Conservation (phyloP, 2,797 vertebrate species). For the Syndactyla subalaris region DNA sequence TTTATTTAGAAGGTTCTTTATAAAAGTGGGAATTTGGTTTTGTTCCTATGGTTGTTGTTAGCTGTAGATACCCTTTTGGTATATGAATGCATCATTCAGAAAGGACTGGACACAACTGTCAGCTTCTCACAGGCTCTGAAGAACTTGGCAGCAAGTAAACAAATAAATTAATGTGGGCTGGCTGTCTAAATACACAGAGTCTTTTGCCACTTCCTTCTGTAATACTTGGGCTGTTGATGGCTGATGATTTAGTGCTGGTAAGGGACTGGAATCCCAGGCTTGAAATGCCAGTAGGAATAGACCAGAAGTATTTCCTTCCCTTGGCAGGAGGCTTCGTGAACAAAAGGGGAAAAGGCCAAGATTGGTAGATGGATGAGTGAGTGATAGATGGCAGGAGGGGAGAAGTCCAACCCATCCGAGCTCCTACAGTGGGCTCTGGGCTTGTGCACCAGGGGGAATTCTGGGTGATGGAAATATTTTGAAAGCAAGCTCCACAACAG, state of each 20-base stretch:
- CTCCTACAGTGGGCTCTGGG: background rate
- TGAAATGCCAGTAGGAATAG: background rate
- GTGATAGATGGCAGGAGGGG: background rate
- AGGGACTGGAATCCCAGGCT: background rate
- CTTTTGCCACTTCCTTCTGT: background rate
- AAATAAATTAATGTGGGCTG: background rate
- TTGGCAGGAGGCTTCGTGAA: background rate
- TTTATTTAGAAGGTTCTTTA: background rate
- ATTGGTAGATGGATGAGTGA: background rate
- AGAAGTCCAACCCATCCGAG: background rate
- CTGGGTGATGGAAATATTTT: background rate
- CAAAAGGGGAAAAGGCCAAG: background rate
- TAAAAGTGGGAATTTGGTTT: background rate
- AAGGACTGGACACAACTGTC: background rate
- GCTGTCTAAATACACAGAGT: background rate
- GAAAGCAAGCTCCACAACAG: fast-evolving
- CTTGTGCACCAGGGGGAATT: fast-evolving
- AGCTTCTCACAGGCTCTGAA: background rate
- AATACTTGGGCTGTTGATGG: background rate
- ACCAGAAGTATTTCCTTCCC: background rate
- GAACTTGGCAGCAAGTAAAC: background rate
- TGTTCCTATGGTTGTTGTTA: background rate
- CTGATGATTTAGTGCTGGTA: background rate
- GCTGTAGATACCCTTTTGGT: background rate
- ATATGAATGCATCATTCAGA: background rate